These are phyloP conservation scores for Callinectes sapidus DNA, from an alignment of 2,888 invertebrate genomes.

Conservation along the genomic window DNA sequence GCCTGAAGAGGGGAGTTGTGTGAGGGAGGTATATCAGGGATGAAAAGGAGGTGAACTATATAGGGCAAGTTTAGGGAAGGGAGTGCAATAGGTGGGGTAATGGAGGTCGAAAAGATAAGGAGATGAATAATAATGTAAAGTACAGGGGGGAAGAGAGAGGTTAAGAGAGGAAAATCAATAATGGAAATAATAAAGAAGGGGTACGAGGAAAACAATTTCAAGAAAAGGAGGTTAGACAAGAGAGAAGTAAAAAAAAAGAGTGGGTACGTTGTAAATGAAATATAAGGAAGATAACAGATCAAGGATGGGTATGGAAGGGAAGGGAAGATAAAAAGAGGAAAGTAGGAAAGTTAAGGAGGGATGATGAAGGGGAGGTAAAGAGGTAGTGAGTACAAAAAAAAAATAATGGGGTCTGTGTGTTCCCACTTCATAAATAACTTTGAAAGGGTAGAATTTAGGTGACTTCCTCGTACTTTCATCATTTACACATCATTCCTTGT, in stretches of 20 bases:
- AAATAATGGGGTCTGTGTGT: background rate
- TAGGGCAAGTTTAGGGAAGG: background rate
- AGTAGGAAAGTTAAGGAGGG: background rate
- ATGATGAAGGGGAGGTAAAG: background rate
- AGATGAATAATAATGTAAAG: background rate
- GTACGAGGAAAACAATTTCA: too few species aligned
- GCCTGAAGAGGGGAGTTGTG: background rate
- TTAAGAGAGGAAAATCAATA: background rate
- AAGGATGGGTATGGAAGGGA: background rate
- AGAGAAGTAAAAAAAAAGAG: background rate
- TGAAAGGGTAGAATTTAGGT: background rate
- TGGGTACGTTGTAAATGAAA: background rate
- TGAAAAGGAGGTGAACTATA: background rate
- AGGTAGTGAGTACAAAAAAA: background rate
- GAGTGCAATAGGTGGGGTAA: background rate
- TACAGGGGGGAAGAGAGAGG: background rate
- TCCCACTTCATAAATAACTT: background rate
- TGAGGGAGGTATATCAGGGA: background rate
- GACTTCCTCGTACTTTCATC: background rate
- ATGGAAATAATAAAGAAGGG: too few species aligned
- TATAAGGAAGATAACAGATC: background rate
- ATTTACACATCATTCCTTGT: background rate
- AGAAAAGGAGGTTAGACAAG: background rate
- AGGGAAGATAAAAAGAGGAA: background rate
- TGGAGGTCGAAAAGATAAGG: background rate